Conservation (phyloP, 2,888 invertebrate species). For the Thysanoteuthis rhombus region DNA sequence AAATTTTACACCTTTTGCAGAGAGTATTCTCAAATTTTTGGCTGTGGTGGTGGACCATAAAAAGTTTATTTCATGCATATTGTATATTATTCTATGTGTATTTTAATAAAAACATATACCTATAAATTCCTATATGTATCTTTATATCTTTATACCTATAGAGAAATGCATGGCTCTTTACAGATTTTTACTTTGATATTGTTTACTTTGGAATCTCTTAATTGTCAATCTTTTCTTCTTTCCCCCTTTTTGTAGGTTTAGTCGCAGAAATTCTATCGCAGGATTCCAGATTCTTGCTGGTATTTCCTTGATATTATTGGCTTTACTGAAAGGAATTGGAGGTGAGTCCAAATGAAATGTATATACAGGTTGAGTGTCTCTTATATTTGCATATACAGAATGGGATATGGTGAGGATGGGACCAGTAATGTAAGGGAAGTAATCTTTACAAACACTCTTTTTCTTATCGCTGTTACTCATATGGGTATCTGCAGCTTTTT, state of each 20-base stretch:
- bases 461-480: too few species aligned
- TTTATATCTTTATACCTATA: too few species aligned
- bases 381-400: too few species aligned
- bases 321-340: constrained; percentile 37
- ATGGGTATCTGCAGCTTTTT: too few species aligned
- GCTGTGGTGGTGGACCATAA: not conserved
- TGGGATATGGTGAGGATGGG: too few species aligned
- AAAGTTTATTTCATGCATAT: not conserved
- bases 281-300: constrained; percentile 41
- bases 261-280: constrained; percentile 40
- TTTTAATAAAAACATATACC: not conserved
- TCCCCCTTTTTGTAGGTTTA: constrained; percentile 39
- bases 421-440: too few species aligned
- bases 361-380: too few species aligned
- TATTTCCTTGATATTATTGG: constrained; percentile 37
- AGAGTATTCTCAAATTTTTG: not conserved
- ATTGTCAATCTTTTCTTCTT: not conserved
- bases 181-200: not conserved
- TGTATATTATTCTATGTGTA: not conserved
- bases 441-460: too few species aligned
- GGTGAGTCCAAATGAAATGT: constrained; percentile 33
- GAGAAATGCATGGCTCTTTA: not conserved
- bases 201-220: not conserved
- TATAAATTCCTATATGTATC: too few species aligned
- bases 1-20: not conserved